Evolutionary conservation across 1,140 invertebrate genomes (phyloP).

Genomic region (Nasonia giraulti): DNA sequence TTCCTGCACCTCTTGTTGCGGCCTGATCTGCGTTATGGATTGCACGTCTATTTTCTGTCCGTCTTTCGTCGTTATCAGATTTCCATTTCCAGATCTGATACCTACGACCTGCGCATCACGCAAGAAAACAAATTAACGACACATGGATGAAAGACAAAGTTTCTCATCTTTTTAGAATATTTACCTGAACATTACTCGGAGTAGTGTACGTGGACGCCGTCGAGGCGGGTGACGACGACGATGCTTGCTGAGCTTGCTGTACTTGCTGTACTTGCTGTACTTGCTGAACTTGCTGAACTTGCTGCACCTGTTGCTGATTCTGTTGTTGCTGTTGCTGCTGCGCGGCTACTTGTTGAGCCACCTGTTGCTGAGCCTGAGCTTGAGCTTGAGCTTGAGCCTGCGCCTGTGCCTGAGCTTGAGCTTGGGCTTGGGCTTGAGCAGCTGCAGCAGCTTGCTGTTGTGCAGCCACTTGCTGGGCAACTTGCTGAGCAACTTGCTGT

Average conservation of each 20-base stretch:
- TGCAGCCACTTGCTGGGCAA: constrained; percentile 66
- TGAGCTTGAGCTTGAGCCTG: constrained; percentile 69
- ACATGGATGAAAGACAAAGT: not conserved
- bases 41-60: constrained; percentile 72
- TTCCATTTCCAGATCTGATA: constrained; percentile 63
- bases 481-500: constrained; percentile 70
- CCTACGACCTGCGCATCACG: constrained; percentile 65
- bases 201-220: constrained; percentile 67
- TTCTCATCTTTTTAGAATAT: not conserved
- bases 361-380: constrained; percentile 67
- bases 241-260: constrained; percentile 68
- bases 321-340: constrained; percentile 61
- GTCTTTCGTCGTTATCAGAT: constrained; percentile 70
- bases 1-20: constrained; percentile 62
- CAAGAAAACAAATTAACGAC: not conserved
- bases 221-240: constrained; percentile 67
- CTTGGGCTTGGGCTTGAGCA: constrained; percentile 69
- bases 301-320: constrained; percentile 60
- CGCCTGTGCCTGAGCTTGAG: constrained; percentile 64
- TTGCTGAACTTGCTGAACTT: constrained; percentile 55
- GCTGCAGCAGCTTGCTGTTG: constrained; percentile 57
- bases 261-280: constrained; percentile 56
- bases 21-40: constrained; percentile 66
- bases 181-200: constrained; percentile 71
- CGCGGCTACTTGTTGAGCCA: constrained; percentile 58